phyloP scores from a whole-genome alignment of 2,888 invertebrate genomes.

The Abrostola triplasia region DNA sequence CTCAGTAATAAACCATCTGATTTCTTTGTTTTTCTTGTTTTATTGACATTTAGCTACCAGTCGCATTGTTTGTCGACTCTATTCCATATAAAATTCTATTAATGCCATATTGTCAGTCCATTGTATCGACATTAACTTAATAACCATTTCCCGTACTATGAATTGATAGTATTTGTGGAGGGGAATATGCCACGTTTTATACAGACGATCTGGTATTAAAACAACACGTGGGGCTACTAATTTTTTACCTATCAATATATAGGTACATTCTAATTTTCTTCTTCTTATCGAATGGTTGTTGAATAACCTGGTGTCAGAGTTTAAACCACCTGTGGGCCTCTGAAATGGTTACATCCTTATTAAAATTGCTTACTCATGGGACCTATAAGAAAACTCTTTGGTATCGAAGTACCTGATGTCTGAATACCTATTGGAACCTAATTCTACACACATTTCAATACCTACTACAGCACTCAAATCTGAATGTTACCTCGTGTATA shows the following conservation, averaged over 20 bases:
- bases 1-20: constrained; percentile 49
- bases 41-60: constrained; percentile 9
- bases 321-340: too few species aligned
- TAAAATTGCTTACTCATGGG: too few species aligned
- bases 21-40: constrained; percentile 34
- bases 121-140: background rate
- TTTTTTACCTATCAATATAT: too few species aligned
- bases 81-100: background rate
- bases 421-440: background rate
- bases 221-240: too few species aligned
- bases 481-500: constrained; percentile 21
- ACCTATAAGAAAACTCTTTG: too few species aligned
- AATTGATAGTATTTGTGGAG: background rate
- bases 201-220: too few species aligned
- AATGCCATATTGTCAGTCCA: background rate
- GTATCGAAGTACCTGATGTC: background rate
- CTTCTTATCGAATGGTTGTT: too few species aligned
- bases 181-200: background rate
- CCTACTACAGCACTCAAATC: constrained; percentile 1
- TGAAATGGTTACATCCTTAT: too few species aligned
- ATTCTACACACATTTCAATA: background rate
- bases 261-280: too few species aligned
- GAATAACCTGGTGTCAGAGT: too few species aligned
- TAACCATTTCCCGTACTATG: background rate
- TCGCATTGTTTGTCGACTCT: constrained; percentile 11